Evolutionary conservation across 2,797 vertebrate genomes (phyloP).

Genomic region (Synanceia verrucosa): DNA sequence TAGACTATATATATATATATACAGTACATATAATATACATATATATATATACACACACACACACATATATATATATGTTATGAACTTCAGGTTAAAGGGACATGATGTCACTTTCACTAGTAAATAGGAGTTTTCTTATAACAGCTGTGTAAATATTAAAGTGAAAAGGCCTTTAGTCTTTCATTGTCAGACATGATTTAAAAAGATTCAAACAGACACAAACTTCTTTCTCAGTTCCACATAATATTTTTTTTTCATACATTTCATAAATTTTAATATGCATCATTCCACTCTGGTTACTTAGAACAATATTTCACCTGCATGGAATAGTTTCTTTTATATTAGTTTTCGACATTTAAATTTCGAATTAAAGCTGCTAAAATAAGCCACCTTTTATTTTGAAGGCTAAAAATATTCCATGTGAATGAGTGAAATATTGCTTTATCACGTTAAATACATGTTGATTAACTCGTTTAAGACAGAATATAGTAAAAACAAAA

Average conservation of each 20-base stretch:
- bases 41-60: too few species aligned
- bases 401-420: neutral
- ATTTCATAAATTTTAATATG: constrained; percentile 22
- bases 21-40: too few species aligned
- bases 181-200: constrained; percentile 29
- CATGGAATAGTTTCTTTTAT: neutral
- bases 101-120: too few species aligned
- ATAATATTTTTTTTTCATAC: constrained; percentile 17
- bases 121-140: neutral
- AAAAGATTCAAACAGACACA: constrained; percentile 36
- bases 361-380: neutral
- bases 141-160: constrained; percentile 1
- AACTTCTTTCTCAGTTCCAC: constrained; percentile 14
- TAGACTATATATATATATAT: too few species aligned
- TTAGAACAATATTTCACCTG: constrained; percentile 27
- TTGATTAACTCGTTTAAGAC: constrained; percentile 3
- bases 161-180: constrained; percentile 24
- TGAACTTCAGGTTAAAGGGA: too few species aligned
- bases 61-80: too few species aligned
- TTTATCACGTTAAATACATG: constrained; percentile 8
- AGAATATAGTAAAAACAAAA: neutral
- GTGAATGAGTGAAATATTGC: constrained; percentile 35
- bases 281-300: constrained; percentile 12
- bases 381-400: neutral
- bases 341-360: neutral